Percentiles rank a stretch among this genome's conserved stretches.
Conservation (phyloP, 2,888 invertebrate genomes). For the Pollenia angustigena region DNA sequence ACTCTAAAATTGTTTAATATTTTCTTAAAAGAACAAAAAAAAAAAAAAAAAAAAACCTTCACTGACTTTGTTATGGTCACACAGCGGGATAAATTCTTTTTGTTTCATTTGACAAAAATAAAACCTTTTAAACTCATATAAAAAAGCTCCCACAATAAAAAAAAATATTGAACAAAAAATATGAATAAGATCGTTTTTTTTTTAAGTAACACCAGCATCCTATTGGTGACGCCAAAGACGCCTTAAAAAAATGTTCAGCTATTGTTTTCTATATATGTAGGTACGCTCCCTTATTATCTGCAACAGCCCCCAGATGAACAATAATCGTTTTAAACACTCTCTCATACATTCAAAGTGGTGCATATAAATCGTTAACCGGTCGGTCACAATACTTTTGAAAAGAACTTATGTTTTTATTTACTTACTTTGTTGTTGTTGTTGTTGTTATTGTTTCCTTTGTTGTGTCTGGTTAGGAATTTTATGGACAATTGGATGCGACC, state of each 20-base stretch:
- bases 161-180: not conserved
- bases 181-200: constrained; percentile 32
- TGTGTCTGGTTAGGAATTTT: not conserved
- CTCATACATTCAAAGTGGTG: constrained; percentile 40
- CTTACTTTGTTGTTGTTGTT: constrained; percentile 28
- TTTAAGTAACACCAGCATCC: constrained; percentile 62
- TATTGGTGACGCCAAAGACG: constrained; percentile 72
- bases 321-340: not conserved
- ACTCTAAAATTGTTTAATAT: constrained; percentile 55
- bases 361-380: constrained; percentile 53
- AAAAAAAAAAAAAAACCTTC: constrained; percentile 35
- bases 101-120: constrained; percentile 69
- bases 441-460: constrained; percentile 35
- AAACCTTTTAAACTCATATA: constrained; percentile 62
- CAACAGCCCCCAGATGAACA: constrained; percentile 5
- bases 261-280: constrained; percentile 53
- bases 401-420: constrained; percentile 35
- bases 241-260: constrained; percentile 62
- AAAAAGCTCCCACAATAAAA: constrained; percentile 71
- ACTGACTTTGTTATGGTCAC: constrained; percentile 73
- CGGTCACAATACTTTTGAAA: constrained; percentile 29
- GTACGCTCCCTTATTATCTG: not conserved
- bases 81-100: constrained; percentile 71
- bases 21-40: constrained; percentile 38
- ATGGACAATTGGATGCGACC: constrained; percentile 1